phyloP scores from a whole-genome alignment of 2,797 vertebrate species.

The Gymnothorax reevesii region DNA sequence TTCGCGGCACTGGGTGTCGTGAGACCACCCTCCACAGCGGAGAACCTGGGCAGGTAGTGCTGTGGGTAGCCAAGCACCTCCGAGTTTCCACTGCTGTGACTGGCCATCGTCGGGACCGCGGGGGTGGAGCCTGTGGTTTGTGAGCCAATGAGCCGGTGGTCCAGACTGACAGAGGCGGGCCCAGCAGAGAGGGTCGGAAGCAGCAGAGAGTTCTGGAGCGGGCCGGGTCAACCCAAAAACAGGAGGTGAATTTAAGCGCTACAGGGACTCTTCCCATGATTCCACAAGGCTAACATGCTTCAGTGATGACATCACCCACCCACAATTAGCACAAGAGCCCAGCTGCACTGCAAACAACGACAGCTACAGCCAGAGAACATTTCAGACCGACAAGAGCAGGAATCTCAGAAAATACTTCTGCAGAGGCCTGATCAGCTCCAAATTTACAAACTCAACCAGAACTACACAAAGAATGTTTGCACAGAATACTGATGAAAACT shows the following conservation, averaged over 20 bases:
- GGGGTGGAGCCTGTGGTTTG: conserved; percentile 64
- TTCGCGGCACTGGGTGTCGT: conserved; percentile 18
- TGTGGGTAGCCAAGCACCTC: conserved; percentile 67
- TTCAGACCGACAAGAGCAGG: not conserved
- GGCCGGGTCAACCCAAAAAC: conserved; percentile 27
- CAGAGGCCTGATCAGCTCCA: not conserved
- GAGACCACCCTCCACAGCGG: conserved; percentile 54
- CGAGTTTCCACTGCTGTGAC: conserved; percentile 58
- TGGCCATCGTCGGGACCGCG: conserved; percentile 61
- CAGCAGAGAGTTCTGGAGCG: conserved; percentile 56
- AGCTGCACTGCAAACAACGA: not conserved
- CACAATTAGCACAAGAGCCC: not conserved
- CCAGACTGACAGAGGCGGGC: conserved; percentile 65
- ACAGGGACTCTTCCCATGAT: not conserved
- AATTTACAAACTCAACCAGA: not conserved
- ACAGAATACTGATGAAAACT: not conserved
- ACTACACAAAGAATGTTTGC: not conserved
- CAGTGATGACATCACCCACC: not conserved
- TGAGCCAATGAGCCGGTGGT: conserved; percentile 70
- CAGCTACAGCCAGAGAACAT: not conserved
- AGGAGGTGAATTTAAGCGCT: not conserved
- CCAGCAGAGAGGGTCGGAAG: conserved; percentile 58
- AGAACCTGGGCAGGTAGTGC: conserved; percentile 78
- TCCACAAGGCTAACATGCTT: not conserved
- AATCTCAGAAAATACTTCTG: not conserved